Base-by-base conservation (phyloP, 2,888 invertebrate genomes). In the Cephus runcator region DNA sequence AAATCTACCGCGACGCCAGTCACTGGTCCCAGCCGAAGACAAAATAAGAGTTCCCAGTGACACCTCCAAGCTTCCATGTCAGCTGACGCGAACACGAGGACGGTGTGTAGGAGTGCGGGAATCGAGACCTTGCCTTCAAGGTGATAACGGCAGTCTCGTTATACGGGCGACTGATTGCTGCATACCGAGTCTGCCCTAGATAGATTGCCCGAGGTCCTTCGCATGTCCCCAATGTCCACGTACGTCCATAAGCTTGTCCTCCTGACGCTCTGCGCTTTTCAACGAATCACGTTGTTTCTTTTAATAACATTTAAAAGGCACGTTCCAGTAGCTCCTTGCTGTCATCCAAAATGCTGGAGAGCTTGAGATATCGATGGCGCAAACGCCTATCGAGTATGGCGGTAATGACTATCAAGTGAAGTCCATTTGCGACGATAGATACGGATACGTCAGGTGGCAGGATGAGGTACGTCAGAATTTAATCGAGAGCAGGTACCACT, bases 151-250 rank as follows among this genome's bases (percentile, higher is more conserved):
- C 75, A 76, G 82, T 79, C 81, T 73, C 69, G 80, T 82, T 85
- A 91, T 91, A 90, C 88, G 91, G 91, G 91, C 84, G 86, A 84
- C 81, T 84, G 88, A 89, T 90, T 89, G 87, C 81, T 84, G 83
- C 78, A 77, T 79, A 75, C 75, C 76, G 78, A 78, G 76, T 80
- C 76, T 86, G 88, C 82, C 89, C 89, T 86, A 89, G 85, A 89
- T 89, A 86, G 88, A 89, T 88, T 87, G 83, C 79, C 40, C 82
- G 82, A 85, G 84, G 86, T 80, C 84, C 83, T 31, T 33, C 12
- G 71, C 31, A 23, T 56, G 40, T 56, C 40, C 6, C 40, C 40
- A 56, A 56, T 9, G 40, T 56, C 23, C 40, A 56, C 40, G 40
- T 23, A 23, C 40, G 40, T 56, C 40, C 40, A 23, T 9, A 9